Evolutionary conservation across 2,888 invertebrate species (phyloP), one percentile per base, ranked within the genome.

Genomic region (Danaus chrysippus): DNA sequence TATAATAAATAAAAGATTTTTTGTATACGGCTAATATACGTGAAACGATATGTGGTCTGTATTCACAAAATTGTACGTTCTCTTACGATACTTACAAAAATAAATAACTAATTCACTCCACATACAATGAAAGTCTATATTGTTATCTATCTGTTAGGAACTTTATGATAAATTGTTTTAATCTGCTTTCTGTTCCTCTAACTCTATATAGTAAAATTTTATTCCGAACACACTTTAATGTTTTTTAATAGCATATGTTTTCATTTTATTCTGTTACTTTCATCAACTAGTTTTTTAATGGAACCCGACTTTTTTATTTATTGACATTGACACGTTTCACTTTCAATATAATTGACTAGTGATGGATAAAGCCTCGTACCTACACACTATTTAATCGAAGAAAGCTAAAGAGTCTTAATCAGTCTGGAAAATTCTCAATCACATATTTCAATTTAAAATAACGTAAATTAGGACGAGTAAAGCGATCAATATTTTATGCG

Each of bases 331-430:
- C 23, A 34, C 23, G 3, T 34, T 34, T 34, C 6, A 34, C 23
- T 34, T 34, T 73, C 66, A 69, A 73, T 68, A 60, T 73, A 75
- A 74, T 75, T 70, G 73, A 68, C 66, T 67, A 69, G 69, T 76
- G 76, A 76, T 77, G 72, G 74, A 77, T 73, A 59, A 53, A 59
- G 64, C 53, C 44, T 52, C 44, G 64, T 59, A 66, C 44, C 62
- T 59, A 66, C 76, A 70, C 58, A 74, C 67, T 65, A 70, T 71
- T 71, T 71, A 69, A 68, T 70, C 70, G 66, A 65, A 66, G 70
- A 59, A 59, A 62, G 70, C 66, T 74, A 76, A 75, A 74, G 72
- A 74, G 72, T 67, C 63, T 53, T 63, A 68, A 70, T 73, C 72
- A 67, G 71, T 71, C 65, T 67, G 61, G 53, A 64, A 66, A 62